phyloP scores from a whole-genome alignment of 2,113 vertebrate species.

The Callipepla squamata region DNA sequence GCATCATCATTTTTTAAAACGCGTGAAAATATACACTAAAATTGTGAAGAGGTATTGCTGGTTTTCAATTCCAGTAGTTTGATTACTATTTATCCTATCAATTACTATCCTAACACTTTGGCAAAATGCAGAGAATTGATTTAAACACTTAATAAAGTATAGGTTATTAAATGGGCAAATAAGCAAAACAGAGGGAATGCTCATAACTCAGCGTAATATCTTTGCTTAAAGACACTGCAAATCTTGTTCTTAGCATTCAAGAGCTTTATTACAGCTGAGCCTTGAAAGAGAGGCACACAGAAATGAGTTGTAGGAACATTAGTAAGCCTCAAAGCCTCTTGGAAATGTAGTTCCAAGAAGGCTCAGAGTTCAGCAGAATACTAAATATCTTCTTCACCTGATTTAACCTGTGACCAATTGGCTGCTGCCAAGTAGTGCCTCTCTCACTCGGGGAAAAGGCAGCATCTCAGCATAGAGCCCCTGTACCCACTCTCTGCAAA shows the following conservation, averaged over 20 bases:
- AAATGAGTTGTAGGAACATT: not conserved
- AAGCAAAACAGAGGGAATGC: not conserved
- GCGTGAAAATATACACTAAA: not conserved
- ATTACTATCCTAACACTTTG: not conserved
- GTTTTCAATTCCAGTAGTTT: conserved; percentile 1
- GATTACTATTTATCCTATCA: not conserved
- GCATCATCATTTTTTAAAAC: not conserved
- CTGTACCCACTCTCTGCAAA: not conserved
- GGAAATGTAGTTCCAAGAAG: fast-evolving
- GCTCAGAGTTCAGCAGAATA: not conserved
- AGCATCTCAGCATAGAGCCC: not conserved
- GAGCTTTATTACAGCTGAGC: not conserved
- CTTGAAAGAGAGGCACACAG: not conserved
- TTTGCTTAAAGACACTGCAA: not conserved
- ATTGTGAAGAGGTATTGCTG: not conserved
- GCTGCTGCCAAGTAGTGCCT: not conserved
- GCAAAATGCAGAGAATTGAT: not conserved
- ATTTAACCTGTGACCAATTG: not conserved
- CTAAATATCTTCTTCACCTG: not conserved
- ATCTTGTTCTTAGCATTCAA: not conserved
- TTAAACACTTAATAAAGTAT: not conserved
- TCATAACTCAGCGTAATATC: not conserved
- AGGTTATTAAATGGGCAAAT: not conserved
- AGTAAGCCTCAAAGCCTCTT: not conserved
- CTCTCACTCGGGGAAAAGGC: not conserved